These are phyloP conservation scores for Bothrops jararaca DNA, from an alignment of 2,113 vertebrate genomes.

Conservation along the genomic window DNA sequence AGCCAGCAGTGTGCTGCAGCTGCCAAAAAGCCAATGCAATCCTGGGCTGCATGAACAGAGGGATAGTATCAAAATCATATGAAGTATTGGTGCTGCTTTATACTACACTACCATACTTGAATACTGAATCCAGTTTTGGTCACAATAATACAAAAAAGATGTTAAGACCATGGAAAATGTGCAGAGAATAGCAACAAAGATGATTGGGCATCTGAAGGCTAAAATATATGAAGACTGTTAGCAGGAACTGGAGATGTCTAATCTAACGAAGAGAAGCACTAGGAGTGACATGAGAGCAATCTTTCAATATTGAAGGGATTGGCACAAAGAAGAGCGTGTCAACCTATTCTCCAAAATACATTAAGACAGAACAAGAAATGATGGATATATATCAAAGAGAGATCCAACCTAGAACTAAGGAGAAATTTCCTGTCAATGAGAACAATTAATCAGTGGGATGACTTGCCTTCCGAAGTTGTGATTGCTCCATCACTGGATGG, in stretches of 20 bases:
- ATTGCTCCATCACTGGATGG: neutral
- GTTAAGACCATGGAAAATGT: neutral
- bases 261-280: neutral
- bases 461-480: neutral
- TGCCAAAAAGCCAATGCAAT: neutral
- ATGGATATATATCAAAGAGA: too few species aligned
- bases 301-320: neutral
- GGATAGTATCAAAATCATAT: neutral
- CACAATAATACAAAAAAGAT: neutral
- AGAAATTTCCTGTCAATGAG: too few species aligned
- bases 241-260: neutral
- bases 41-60: neutral
- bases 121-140: neutral
- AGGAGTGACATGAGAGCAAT: neutral
- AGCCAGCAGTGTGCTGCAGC: neutral
- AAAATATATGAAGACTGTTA: neutral
- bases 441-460: neutral
- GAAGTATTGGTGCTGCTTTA: neutral
- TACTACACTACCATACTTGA: neutral
- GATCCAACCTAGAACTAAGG: too few species aligned
- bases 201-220: neutral
- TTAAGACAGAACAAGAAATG: too few species aligned
- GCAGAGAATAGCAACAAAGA: neutral
- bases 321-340: neutral
- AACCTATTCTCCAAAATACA: too few species aligned